Evolutionary conservation across 2,113 vertebrate genomes (phyloP), one percentile per base, ranked within the genome.

Genomic region (Pseudois nayaur): DNA sequence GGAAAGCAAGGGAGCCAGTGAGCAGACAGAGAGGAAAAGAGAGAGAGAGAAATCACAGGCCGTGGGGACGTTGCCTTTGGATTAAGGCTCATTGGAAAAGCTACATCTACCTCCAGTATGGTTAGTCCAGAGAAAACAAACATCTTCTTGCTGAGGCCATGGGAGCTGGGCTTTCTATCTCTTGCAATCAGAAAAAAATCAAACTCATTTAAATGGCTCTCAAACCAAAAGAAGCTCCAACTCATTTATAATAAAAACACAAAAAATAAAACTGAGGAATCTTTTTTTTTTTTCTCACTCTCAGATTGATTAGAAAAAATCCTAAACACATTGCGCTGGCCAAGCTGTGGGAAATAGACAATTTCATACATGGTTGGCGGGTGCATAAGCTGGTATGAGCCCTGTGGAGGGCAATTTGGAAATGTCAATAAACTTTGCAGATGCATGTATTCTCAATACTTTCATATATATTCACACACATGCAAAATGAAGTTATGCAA

Each of bases 281-380:
- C 9, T n/a, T 82, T 86, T 92, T 89, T n/a, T 27, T 40, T 23
- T 6, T 1, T 40, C 67, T 71, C 67, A 82, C 9, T 87, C 71
- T 86, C 59, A 86, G 52, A 91, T 36, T 87, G 43, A 57, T 74
- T 83, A 43, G 48, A 71, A 94, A 94, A 96, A 94, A 78, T 87
- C 50, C 94, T n/a, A 87, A 97, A 92, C 48, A 85, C 6, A 86
- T 3, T 21, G n/a, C 45, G 1, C 40, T 93, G 64, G 45, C 21
- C 67, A 95, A 52, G 52, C 14, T 57, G 6, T 82, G 29, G 21
- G 43, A 95, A 93, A 90, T 3, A 59, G 59, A 88, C 23, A n/a
- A 76, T 85, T 96, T 97, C 84, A 94, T 84, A 86, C 60, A 36
- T 52, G 64, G 31, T 52, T 91, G n/a, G 40, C 4, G 6, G 48